phyloP scores from a whole-genome alignment of 2,888 invertebrate species.

The Charanyca ferruginea region DNA sequence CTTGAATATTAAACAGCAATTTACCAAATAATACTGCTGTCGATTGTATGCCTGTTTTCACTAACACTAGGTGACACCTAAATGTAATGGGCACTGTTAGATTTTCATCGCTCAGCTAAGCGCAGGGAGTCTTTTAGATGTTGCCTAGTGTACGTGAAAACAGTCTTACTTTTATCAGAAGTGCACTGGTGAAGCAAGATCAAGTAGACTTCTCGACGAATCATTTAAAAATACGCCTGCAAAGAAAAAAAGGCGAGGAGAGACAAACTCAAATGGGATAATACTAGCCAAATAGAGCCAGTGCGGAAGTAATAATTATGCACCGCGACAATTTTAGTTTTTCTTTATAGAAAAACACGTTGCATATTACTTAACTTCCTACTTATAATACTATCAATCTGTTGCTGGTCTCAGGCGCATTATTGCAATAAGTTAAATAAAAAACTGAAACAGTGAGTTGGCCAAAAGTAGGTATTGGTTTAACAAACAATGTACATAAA shows the following conservation, averaged over 20 bases:
- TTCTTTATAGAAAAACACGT: too few species aligned
- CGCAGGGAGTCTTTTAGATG: not conserved
- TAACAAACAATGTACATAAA: constrained; percentile 60
- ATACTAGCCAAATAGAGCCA: too few species aligned
- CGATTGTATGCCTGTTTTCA: not conserved
- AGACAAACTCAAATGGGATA: too few species aligned
- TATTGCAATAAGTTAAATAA: constrained; percentile 17
- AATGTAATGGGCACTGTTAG: not conserved
- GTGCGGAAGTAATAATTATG: not conserved
- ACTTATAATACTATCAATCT: not conserved
- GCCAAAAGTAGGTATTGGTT: constrained; percentile 11
- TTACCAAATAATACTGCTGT: not conserved
- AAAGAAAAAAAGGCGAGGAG: too few species aligned
- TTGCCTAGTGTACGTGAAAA: too few species aligned
- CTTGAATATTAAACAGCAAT: not conserved
- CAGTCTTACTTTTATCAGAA: too few species aligned
- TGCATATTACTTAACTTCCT: not conserved
- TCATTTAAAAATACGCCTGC: too few species aligned
- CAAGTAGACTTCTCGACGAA: too few species aligned
- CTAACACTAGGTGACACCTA: not conserved
- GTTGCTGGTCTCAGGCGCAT: not conserved
- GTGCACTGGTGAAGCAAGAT: too few species aligned
- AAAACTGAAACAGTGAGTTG: constrained; percentile 63
- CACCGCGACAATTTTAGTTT: not conserved
- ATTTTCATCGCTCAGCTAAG: not conserved